phyloP scores from a whole-genome alignment of 1,140 invertebrate species.

The Aphaenogaster floridana region DNA sequence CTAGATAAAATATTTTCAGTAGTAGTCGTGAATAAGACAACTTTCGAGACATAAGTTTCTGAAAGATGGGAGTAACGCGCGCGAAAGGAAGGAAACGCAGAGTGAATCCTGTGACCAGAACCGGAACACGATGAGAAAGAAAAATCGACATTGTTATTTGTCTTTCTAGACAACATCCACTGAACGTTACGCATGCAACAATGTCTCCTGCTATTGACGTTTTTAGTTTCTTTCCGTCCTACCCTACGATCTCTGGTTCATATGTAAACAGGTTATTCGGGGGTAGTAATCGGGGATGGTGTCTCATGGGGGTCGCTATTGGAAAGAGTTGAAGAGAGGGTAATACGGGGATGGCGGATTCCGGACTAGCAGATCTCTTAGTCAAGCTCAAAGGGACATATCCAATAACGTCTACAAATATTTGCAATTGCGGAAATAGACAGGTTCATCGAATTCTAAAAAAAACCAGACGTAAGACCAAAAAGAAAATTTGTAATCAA shows the following conservation, averaged over 20 bases:
- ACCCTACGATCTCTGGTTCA: constrained; percentile 20
- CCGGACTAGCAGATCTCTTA: constrained; percentile 49
- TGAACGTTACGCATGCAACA: constrained; percentile 59
- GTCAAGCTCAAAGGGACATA: constrained; percentile 67
- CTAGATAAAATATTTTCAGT: not conserved
- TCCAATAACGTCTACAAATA: constrained; percentile 73
- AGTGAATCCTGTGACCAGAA: constrained; percentile 16
- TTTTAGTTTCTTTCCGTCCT: constrained; percentile 59
- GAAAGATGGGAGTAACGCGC: not conserved
- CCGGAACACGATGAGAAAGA: constrained; percentile 33
- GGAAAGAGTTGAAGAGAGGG: constrained; percentile 64
- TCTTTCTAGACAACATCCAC: constrained; percentile 45
- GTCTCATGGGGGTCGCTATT: constrained; percentile 47
- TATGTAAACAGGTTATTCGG: constrained; percentile 73
- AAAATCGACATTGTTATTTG: constrained; percentile 59
- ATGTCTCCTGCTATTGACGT: constrained; percentile 56
- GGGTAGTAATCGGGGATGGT: constrained; percentile 58
- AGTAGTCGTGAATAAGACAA: not conserved
- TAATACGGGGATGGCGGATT: constrained; percentile 29
- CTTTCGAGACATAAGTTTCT: constrained; percentile 13
- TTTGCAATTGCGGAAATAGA: constrained; percentile 60
- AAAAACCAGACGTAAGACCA: not conserved
- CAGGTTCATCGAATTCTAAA: not conserved
- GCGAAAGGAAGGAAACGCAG: not conserved
- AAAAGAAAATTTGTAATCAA: not conserved